Base-by-base conservation (phyloP, 2,888 invertebrate species). In the Oscheius onirici region DNA sequence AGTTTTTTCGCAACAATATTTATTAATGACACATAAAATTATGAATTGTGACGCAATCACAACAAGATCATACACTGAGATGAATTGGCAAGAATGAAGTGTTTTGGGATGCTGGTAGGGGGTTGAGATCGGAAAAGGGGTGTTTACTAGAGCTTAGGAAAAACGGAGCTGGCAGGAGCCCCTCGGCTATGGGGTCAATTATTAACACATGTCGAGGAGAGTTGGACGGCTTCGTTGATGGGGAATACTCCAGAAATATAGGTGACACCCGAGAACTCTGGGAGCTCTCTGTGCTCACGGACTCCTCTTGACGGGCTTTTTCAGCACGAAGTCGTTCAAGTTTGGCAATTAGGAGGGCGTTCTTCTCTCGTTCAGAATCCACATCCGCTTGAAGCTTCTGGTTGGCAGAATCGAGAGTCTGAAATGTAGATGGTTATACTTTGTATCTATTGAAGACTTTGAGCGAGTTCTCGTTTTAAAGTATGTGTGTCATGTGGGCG, bases 131-230 rank as follows among this genome's bases (percentile, higher is more conserved):
- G 43, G 71, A 69, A 69, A 74, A 73, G 60, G 73, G 74, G 55
- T 73, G 70, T 22, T 72, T 67, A 6, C 70, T 52, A 55, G 78
- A 79, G 51, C 79, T 71, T 24, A 79, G 79, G 22, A 69, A 78
- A 44, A 79, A 82, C 61, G 75, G 52, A 43, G 75, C 73, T 40
- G 85, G 83, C 13, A 85, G 67, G 15, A 85, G 82, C 6, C 85
- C 85, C 66, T 85, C 84, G 51, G 76, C 80, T 49, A 77, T 69
- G 54, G 79, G 82, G 58, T 83, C 81, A 63, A 81, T 72, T 24
- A 78, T 71, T n/a, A 71, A 49, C 28, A 73, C 71, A 58, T 40
- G 40, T 58, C 74, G 71, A n/a, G 70, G 76, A 20, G 71, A 70
- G 17, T 74, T 71, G 41, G 68, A 72, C 20, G 83, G 82, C 63